Evolutionary conservation across 2,113 vertebrate species (phyloP).

Genomic region (Hippocampus mohnikei): DNA sequence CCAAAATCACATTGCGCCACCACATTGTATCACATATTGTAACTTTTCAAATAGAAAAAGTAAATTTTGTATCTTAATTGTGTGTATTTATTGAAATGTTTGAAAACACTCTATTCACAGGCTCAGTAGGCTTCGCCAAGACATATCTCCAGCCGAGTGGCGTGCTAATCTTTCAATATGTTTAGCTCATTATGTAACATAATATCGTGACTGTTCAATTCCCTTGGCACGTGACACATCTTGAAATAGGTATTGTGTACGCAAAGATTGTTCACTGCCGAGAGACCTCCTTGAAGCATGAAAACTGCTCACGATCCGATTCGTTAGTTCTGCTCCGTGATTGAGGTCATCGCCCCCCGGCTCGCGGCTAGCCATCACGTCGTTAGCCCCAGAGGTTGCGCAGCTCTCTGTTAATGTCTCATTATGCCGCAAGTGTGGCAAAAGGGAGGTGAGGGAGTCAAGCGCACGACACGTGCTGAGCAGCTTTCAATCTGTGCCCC

Average conservation of each 20-base stretch:
- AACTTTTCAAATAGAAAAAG: no score
- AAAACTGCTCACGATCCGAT: constrained; percentile 62
- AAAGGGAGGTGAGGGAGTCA: constrained; percentile 46
- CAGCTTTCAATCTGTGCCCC: constrained; percentile 50
- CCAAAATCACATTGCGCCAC: no score
- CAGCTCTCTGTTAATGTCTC: constrained; percentile 37
- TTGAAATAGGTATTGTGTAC: constrained; percentile 64
- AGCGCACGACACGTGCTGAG: constrained; percentile 23
- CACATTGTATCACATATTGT: no score
- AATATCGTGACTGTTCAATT: not conserved
- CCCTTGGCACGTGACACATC: constrained; percentile 45
- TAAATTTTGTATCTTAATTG: no score
- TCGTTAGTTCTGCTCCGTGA: constrained; percentile 65
- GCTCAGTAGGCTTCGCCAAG: not conserved
- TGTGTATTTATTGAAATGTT: no score
- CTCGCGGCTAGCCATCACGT: constrained; percentile 9
- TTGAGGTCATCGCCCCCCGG: constrained; percentile 54
- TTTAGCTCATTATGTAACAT: not conserved
- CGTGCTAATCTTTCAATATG: not conserved
- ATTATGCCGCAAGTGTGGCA: constrained; percentile 57
- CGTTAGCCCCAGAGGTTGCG: not conserved
- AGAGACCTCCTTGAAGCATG: constrained; percentile 49
- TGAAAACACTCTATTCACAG: not conserved
- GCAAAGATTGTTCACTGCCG: constrained; percentile 58
- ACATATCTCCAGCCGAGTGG: not conserved